Conservation (phyloP, 2,888 invertebrate species). For the Protophormia terraenovae region DNA sequence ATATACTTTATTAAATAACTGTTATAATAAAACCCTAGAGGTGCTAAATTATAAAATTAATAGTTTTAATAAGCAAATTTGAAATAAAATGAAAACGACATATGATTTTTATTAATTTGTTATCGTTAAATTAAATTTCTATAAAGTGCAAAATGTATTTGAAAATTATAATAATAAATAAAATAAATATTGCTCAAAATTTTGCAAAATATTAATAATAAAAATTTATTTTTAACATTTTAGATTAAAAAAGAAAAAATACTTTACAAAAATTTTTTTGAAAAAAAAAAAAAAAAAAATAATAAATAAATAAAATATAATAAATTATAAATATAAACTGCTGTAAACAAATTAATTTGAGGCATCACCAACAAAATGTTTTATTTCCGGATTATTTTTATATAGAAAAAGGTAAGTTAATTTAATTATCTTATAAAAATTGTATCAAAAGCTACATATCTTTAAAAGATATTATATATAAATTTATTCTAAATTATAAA, state of each 20-base stretch:
- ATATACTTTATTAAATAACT: neutral
- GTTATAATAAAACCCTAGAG: conserved; percentile 16
- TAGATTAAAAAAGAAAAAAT: neutral
- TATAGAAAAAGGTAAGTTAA: conserved; percentile 15
- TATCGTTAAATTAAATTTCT: neutral
- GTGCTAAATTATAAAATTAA: conserved; percentile 25
- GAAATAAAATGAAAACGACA: neutral
- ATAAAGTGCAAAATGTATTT: neutral
- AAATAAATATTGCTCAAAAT: neutral
- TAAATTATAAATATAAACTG: no score
- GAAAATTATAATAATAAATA: neutral
- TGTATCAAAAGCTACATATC: no score
- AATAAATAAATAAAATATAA: neutral
- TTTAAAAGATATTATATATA: no score
- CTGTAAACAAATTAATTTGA: neutral
- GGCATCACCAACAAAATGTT: neutral
- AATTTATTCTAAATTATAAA: no score
- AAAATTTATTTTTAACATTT: neutral
- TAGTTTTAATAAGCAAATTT: neutral
- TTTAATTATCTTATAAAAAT: neutral
- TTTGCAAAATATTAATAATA: neutral
- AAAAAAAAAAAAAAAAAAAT: neutral
- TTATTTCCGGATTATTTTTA: conserved; percentile 40
- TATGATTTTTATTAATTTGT: neutral
- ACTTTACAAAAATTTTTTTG: neutral